phyloP scores from a whole-genome alignment of 2,113 vertebrate species.

The Mohoua ochrocephala region DNA sequence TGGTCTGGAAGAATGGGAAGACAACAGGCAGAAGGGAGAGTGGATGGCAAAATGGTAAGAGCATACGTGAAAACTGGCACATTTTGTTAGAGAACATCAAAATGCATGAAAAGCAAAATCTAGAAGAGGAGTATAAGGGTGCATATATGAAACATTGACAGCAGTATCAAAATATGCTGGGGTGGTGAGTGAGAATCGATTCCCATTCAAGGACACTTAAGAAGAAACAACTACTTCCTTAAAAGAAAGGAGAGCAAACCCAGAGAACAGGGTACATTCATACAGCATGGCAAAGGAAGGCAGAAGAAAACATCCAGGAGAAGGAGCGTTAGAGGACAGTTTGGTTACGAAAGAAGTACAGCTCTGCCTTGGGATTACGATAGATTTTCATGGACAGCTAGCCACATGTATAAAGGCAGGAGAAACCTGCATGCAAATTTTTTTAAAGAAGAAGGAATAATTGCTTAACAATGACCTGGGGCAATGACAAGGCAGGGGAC shows the following conservation, averaged over 20 bases:
- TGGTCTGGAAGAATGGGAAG: background rate
- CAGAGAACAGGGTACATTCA: background rate
- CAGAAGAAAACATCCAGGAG: background rate
- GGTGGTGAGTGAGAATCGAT: background rate
- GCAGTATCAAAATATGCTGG: background rate
- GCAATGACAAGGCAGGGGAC: constrained; percentile 5
- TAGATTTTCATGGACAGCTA: background rate
- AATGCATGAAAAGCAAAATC: background rate
- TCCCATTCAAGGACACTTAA: background rate
- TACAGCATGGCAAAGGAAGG: background rate
- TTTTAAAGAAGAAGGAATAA: background rate
- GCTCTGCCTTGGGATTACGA: background rate
- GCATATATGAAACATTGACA: background rate
- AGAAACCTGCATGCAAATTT: background rate
- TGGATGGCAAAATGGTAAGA: background rate
- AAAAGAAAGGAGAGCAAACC: background rate
- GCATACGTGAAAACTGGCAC: background rate
- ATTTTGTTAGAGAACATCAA: background rate
- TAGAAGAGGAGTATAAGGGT: background rate
- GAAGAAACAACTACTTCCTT: background rate
- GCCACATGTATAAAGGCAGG: background rate
- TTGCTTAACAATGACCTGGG: background rate
- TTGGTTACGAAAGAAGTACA: background rate
- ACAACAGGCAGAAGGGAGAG: background rate
- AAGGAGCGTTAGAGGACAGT: background rate